Evolutionary conservation across 2,113 vertebrate genomes (phyloP), one percentile per base, ranked within the genome.

Genomic region (Labeo rohita): DNA sequence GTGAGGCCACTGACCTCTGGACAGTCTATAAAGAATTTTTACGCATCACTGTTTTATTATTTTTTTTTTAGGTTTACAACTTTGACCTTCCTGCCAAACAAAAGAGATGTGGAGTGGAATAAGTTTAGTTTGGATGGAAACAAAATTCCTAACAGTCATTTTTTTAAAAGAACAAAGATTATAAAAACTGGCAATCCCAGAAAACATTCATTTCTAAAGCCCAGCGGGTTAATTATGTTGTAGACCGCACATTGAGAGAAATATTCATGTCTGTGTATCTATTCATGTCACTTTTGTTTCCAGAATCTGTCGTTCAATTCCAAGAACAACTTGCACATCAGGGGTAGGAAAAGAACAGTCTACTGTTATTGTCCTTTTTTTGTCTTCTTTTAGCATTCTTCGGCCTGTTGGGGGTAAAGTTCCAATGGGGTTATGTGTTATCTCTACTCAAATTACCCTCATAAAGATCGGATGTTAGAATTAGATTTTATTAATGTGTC

Each of bases 181-280:
- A 52, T 68, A 36, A 36, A 36, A 34, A 52, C 28, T 70, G 63
- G 61, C 47, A 82, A 3, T 34, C 23, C 28, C 34, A 73, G 6
- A 45, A 23, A 45, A 72, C 9, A 0, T 80, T 73, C 0, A 72
- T 80, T 85, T 80, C 21, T 73, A 36, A 82, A 70, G 15, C 16
- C 61, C 45, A 68, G 63, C 11, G 45, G 45, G 52, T 82, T 9
- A 82, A 12, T 70, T 82, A 70, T 70, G n/a, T 68, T 68, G 43
- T 68, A 52, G 80, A 82, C 61, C 80, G 68, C 47, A 82, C 80
- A 82, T 4, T 68, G 63, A 68, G 47, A 82, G 16, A 39, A 68
- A 39, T 61, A 61, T 82, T 50, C 10, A 68, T 68, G 39, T 36
- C 12, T 65, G 56, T 66, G 21, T 49, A 81, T 81, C 23, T 65